Evolutionary conservation across 2,797 vertebrate species (phyloP), one percentile per base, ranked within the genome.

Genomic region (Phylloscopus collybita): DNA sequence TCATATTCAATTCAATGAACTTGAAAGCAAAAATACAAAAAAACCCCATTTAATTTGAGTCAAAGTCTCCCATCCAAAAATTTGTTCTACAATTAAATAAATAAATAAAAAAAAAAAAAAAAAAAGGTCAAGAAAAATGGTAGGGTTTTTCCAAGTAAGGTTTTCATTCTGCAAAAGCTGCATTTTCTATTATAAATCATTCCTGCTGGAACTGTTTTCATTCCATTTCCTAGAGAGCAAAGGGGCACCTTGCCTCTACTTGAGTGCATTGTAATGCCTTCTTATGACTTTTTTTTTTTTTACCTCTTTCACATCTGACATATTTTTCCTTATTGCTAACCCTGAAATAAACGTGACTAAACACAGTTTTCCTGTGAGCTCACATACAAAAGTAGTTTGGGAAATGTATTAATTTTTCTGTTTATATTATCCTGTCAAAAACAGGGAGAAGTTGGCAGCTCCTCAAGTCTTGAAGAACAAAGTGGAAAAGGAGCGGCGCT

Each of bases 321-420:
- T 87, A 80, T 87, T 94, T 94, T 95, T 96, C 72, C 79, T 93
- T 90, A 90, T 86, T 95, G 75, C 42, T 72, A 71, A 57, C 38
- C 49, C 79, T 71, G 61, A 73, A 94, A 80, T 80, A 95, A 95
- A 92, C 83, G 71, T 30, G 29, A 85, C 53, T 93, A 94, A 95
- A 82, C 86, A 94, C 60, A 75, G 71, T 86, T 93, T 93, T 95
- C 84, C 93, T 94, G 71, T 76, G 23, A 92, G 84, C 16, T 95
- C 45, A 60, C 53, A 53, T 36, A 47, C 49, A 86, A 47, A 91
- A 90, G 67, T 34, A 86, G 40, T 60, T 88, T 60, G 21, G 38
- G 45, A n/a, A 84, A 66, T 26, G 45, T 22, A 82, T 73, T 92
- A 8, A 40, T 74, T 93, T 80, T 90, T 60, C 30, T 93, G 83